Conservation (phyloP, 2,797 vertebrate species). For the Hydrophis major region DNA sequence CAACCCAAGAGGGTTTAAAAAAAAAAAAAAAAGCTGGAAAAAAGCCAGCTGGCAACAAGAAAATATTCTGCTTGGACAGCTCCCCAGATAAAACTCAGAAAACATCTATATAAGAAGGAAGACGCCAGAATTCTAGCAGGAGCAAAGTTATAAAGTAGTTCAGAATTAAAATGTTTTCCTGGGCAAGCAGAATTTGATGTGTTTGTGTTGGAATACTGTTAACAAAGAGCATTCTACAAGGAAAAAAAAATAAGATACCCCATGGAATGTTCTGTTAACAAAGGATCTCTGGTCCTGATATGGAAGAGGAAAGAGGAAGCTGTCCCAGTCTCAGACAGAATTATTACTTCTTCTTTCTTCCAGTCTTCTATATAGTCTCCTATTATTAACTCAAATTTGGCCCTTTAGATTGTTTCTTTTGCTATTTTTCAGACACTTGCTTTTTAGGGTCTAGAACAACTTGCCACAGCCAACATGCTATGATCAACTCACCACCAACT, state of each 20-base stretch:
- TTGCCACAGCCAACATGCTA: not conserved
- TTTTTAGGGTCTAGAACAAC: not conserved
- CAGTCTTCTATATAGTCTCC: not conserved
- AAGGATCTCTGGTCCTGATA: not conserved
- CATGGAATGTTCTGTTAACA: not conserved
- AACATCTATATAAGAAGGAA: slow-evolving; percentile 16
- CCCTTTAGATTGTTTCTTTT: not conserved
- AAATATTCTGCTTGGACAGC: not conserved
- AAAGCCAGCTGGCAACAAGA: not conserved
- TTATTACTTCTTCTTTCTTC: not conserved
- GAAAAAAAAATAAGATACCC: not conserved
- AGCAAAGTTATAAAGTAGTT: not conserved
- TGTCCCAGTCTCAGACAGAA: not conserved
- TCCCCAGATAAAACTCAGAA: slow-evolving; percentile 15
- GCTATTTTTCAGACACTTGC: not conserved
- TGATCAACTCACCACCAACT: not conserved
- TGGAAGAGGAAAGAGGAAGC: not conserved
- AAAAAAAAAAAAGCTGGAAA: not conserved
- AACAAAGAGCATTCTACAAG: not conserved
- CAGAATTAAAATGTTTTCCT: not conserved
- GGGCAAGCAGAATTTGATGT: not conserved
- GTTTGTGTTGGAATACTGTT: not conserved
- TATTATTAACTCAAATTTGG: not conserved
- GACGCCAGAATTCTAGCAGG: not conserved
- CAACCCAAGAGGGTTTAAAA: not conserved